These are phyloP conservation scores for Naso thynnoides DNA, from an alignment of 2,797 vertebrate genomes.

Conservation along the genomic window DNA sequence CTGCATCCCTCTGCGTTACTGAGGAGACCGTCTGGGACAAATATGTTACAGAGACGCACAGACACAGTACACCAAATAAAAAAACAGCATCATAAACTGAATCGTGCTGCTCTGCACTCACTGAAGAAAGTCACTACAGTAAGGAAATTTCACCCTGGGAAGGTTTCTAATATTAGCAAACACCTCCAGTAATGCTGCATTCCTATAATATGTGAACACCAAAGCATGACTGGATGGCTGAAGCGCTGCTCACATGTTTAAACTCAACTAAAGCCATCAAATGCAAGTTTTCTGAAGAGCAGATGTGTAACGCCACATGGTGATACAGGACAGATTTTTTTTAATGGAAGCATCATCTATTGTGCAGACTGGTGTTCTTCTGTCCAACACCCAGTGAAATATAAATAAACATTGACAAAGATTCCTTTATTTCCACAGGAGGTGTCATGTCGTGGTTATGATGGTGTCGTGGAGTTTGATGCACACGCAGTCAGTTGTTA, in stretches of 20 bases:
- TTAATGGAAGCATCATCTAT: too few species aligned
- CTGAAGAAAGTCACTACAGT: background rate
- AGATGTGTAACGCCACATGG: too few species aligned
- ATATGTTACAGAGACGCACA: conserved; percentile 27
- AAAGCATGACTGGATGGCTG: background rate
- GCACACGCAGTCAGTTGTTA: background rate
- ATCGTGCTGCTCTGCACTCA: background rate
- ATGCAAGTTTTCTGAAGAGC: background rate
- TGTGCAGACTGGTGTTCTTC: too few species aligned
- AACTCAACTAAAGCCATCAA: background rate
- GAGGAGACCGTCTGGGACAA: conserved; percentile 46
- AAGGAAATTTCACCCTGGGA: conserved; percentile 26
- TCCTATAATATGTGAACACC: background rate
- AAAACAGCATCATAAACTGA: conserved; percentile 23
- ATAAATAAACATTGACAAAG: too few species aligned
- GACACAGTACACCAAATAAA: conserved; percentile 14
- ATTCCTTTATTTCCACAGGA: too few species aligned
- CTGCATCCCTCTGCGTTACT: conserved; percentile 36
- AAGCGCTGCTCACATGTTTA: background rate
- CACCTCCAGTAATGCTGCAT: conserved; percentile 11
- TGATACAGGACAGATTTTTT: too few species aligned
- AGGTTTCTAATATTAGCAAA: conserved; percentile 29
- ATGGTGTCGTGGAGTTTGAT: background rate
- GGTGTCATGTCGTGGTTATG: background rate
- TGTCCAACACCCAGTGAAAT: too few species aligned